A percentile compares a stretch with the other conserved stretches of the same genome.
These are phyloP conservation scores for Leptothorax acervorum DNA, from an alignment of 2,888 invertebrate species.

Conservation along the genomic window DNA sequence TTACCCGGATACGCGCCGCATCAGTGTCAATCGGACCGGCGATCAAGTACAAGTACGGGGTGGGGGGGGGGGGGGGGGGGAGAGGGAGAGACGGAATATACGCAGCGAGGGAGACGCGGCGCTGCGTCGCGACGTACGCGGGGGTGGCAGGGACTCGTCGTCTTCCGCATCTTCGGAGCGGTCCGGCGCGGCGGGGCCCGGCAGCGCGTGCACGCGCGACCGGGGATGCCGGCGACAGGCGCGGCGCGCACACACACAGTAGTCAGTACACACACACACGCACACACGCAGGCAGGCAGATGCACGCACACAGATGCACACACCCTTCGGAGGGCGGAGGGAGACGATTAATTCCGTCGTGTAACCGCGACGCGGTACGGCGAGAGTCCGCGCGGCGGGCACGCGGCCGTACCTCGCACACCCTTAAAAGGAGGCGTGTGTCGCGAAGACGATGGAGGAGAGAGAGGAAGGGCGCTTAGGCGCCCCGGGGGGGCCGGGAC, in stretches of 20 bases:
- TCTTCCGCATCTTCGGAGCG: constrained; percentile 25
- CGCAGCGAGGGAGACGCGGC: neutral
- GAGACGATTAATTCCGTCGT: constrained; percentile 58
- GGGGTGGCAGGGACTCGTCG: neutral
- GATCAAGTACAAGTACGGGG: neutral
- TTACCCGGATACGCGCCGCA: neutral
- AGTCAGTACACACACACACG: too few species aligned
- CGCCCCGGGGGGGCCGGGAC: constrained; percentile 29
- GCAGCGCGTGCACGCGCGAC: constrained; percentile 43
- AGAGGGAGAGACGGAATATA: neutral
- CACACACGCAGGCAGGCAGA: too few species aligned
- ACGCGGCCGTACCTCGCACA: constrained; percentile 60
- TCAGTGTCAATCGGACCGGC: neutral
- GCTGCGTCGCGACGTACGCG: neutral
- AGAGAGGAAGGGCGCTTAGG: neutral
- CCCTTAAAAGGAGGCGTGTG: constrained; percentile 83
- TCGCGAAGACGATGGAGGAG: neutral
- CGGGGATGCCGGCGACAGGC: constrained; percentile 53
- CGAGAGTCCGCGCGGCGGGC: constrained; percentile 51
- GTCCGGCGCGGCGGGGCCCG: neutral
- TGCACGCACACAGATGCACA: neutral
- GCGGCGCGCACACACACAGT: constrained; percentile 28
- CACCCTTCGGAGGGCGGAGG: neutral
- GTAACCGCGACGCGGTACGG: constrained; percentile 8
- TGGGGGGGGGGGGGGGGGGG: too few species aligned